phyloP scores from a whole-genome alignment of 2,113 vertebrate genomes.

The Poeciliopsis occidentalis region DNA sequence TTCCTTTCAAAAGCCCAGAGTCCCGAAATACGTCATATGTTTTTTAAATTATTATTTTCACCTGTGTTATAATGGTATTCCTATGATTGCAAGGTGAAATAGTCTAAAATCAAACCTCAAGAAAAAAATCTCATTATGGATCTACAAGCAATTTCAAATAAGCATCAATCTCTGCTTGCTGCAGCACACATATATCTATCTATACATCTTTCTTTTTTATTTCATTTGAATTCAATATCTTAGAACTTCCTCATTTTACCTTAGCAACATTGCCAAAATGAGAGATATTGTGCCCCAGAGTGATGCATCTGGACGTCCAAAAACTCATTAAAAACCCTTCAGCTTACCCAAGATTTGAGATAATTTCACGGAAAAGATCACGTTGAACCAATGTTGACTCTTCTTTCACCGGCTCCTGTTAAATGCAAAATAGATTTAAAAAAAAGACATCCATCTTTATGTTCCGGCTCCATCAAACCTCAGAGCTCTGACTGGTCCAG shows the following conservation, averaged over 20 bases:
- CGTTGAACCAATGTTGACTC: too few relatives aligned
- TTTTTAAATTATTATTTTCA: constrained; percentile 7
- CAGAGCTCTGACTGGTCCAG: too few relatives aligned
- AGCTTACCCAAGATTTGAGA: too few relatives aligned
- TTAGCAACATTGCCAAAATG: background rate
- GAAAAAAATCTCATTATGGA: background rate
- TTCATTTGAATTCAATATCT: background rate
- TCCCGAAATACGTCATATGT: constrained; percentile 29
- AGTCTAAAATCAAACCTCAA: background rate
- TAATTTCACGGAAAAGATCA: too few relatives aligned
- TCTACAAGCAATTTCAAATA: background rate
- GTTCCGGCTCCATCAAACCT: too few relatives aligned
- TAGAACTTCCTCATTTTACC: too few relatives aligned
- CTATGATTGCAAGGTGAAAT: background rate
- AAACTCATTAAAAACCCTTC: background rate
- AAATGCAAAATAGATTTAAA: too few relatives aligned
- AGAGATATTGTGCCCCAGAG: background rate
- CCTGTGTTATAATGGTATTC: constrained; percentile 8
- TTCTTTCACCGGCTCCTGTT: too few relatives aligned
- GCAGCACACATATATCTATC: too few relatives aligned
- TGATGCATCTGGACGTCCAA: background rate
- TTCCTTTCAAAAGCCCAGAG: constrained; percentile 23
- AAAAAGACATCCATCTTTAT: too few relatives aligned
- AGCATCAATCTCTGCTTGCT: too few relatives aligned
- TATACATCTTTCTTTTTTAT: background rate